Conservation (phyloP, 2,113 vertebrate species). For the Rousettus leschenaultii region DNA sequence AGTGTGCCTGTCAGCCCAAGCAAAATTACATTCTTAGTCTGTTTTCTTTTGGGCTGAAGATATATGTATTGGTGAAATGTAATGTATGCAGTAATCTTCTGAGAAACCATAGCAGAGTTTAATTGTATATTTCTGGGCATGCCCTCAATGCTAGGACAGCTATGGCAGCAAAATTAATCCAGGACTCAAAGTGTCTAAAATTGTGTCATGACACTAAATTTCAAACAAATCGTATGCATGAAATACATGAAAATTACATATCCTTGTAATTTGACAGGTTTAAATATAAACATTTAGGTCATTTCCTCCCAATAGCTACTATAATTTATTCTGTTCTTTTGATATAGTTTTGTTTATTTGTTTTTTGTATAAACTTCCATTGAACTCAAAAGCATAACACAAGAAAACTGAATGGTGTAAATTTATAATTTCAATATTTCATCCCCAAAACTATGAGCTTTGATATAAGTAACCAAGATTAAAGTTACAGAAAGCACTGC, state of each 20-base stretch:
- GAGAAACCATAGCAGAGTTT: conserved; percentile 4
- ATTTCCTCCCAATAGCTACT: conserved; percentile 43
- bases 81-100: conserved; percentile 24
- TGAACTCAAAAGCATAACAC: conserved; percentile 49
- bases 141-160: neutral
- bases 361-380: conserved; percentile 27
- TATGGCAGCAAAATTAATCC: conserved; percentile 1
- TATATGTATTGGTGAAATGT: neutral
- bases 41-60: conserved; percentile 34
- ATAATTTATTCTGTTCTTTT: conserved; percentile 13
- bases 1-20: neutral
- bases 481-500: neutral
- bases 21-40: conserved; percentile 3
- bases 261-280: conserved; percentile 15
- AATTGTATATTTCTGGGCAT: neutral
- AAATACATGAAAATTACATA: conserved; percentile 36
- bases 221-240: conserved; percentile 33
- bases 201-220: conserved; percentile 22
- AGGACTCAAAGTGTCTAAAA: conserved; percentile 11
- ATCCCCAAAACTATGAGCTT: neutral
- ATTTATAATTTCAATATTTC: conserved; percentile 49
- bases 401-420: neutral
- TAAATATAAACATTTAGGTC: conserved; percentile 25
- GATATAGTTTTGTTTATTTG: neutral
- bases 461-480: neutral